Evolutionary conservation across 2,113 vertebrate species (phyloP).

Genomic region (Apistogramma diplotaenia): DNA sequence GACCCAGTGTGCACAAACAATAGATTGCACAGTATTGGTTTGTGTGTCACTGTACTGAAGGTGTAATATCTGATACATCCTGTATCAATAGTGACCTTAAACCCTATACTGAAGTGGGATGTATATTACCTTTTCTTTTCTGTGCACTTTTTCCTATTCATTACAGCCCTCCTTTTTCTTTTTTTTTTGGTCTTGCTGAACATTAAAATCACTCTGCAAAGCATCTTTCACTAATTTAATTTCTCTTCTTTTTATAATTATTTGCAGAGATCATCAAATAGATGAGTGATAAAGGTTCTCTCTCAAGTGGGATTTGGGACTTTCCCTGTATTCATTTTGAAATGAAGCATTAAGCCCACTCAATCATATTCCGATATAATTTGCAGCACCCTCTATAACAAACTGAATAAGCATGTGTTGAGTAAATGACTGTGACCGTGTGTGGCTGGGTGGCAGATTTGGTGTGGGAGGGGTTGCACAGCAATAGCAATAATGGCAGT

Average conservation of each 20-base stretch:
- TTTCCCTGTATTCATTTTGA: slow-evolving; percentile 32
- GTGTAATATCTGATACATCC: slow-evolving; percentile 59
- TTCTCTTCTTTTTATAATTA: not conserved
- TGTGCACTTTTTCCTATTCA: not conserved
- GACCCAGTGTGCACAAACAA: not conserved
- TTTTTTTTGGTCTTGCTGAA: not conserved
- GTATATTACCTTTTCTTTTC: slow-evolving; percentile 4
- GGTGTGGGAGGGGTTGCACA: slow-evolving; percentile 52
- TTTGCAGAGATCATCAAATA: slow-evolving; percentile 10
- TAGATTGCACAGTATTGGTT: slow-evolving; percentile 36
- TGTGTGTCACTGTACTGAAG: slow-evolving; percentile 46
- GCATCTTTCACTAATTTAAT: slow-evolving; percentile 11
- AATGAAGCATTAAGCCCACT: slow-evolving; percentile 34
- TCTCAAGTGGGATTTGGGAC: slow-evolving; percentile 18
- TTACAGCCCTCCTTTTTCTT: not conserved
- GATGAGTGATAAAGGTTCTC: slow-evolving; percentile 13
- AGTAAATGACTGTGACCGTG: slow-evolving; percentile 37
- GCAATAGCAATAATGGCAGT: slow-evolving; percentile 51
- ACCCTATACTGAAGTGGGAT: slow-evolving; percentile 1
- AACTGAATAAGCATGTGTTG: slow-evolving; percentile 22
- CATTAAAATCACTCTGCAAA: not conserved
- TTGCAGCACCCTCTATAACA: slow-evolving; percentile 28
- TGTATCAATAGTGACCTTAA: slow-evolving; percentile 34
- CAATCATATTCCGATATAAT: slow-evolving; percentile 27
- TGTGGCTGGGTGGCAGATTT: slow-evolving; percentile 33